Base-by-base conservation (phyloP, 2,888 invertebrate genomes). In the Monopis laevigella region DNA sequence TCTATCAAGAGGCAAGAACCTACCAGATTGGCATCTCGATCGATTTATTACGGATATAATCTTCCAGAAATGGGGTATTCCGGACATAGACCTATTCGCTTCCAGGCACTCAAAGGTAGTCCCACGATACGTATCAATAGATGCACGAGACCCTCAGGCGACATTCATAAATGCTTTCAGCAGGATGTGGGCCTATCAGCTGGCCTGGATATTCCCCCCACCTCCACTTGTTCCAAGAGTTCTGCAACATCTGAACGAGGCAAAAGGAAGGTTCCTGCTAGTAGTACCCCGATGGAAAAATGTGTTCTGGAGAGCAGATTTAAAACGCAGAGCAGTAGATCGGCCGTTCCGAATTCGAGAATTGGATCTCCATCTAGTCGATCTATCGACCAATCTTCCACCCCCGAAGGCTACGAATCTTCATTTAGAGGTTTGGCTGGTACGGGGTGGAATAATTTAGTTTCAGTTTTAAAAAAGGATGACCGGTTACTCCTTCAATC, bases 161-260 rank as follows among this genome's bases (percentile, higher is more conserved):
- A 19, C 32, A 3, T 43, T 38, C 28, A 43, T 41, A 43, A 46
- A 54, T 28, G 53, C 55, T 1, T 56, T 56, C 51, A 51, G 51
- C 46, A 47, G 45, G 11, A 30, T 2, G 2, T 55, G 55, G 52
- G 8, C 44, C 2, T 54, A 38, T 28, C 34, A 41, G 0, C 40
- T 53, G 16, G 55, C 43, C 1, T 59, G 58, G 44, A 41, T 56
- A 5, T 58, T 59, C 38, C 56, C 59, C 2, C 59, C 58, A 3
- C 59, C 56, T 10, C 32, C 12, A 5, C 35, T 52, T 7, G 43
- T 57, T 1, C 56, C 56, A 3, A 28, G 45, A 21, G 51, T 58
- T 2, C 46, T 54, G n/a, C 27, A 32, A 1, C 53, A 56, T 26
- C 46, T 56, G 4, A 52, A 54, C 41, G 34, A 34, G 5, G 40